Base-by-base conservation (phyloP, 1,140 invertebrate species). In the Drosophila tropicalis region DNA sequence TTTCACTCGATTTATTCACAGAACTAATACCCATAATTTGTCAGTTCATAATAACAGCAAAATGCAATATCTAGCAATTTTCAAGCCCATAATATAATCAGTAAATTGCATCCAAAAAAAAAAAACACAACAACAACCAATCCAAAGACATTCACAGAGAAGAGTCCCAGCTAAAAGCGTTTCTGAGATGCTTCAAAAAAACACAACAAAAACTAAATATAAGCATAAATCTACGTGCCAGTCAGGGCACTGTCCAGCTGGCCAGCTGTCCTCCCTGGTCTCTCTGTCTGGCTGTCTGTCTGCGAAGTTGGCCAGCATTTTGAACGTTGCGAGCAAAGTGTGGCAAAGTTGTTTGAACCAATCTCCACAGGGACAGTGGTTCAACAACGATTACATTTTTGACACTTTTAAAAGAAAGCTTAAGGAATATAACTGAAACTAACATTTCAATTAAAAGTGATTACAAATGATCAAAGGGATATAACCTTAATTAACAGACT, bases 211-310 rank as follows among this genome's bases (percentile, higher is more conserved):
- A 78, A 68, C 81, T 85, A 81, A 82, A 85, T 87, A 87, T 76
- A 73, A 76, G 72, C 74, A 83, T 86, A 86, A 87, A 86, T 86
- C 76, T 86, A 86, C 83, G 83, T 86, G 83, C 84, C 79, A 87
- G 76, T 79, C 79, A 62, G 83, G 32, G 44, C 44, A 0, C 44
- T 51, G 44, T 51, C 44, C 44, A 51, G 7, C 44, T 19, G 44
- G 19, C 44, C 44, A 47, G 44, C 17, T 51, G 44, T 51, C 44
- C 44, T 19, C 44, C 12, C 17, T 51, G 17, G 9, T 51, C 19
- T 12, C 44, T 12, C 9, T 51, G 17, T 51, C 72, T 71, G 36
- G 2, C 63, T 61, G 79, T 79, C 83, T 87, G 76, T 39, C 36
- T 39, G 60, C 29, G 29, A 29, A 29, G 29, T 29, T 29, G 29